phyloP scores from a whole-genome alignment of 2,797 vertebrate species.

The Malurus splendens region DNA sequence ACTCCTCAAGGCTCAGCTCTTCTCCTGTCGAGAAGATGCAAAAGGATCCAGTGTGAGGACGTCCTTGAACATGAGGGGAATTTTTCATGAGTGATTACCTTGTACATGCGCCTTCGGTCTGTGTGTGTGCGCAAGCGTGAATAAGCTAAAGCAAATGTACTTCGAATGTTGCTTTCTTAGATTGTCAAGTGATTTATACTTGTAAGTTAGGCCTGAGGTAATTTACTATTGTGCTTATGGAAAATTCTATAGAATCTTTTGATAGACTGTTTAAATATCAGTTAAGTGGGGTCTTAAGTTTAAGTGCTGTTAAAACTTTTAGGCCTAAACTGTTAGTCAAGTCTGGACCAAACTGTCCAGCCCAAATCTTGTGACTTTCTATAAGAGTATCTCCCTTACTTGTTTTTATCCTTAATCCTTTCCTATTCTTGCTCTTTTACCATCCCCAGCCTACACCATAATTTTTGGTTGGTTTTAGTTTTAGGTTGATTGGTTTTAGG shows the following conservation, averaged over 20 bases:
- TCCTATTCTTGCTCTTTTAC: background rate
- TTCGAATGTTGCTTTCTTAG: background rate
- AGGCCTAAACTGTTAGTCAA: background rate
- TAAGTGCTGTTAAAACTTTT: background rate
- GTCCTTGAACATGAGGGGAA: background rate
- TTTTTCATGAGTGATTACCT: background rate
- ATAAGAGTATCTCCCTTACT: background rate
- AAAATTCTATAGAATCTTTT: background rate
- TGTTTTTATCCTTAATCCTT: background rate
- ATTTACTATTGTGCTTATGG: background rate
- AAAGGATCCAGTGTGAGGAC: background rate
- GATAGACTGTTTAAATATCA: background rate
- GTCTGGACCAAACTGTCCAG: background rate
- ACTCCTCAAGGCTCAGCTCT: background rate
- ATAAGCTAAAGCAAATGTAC: background rate
- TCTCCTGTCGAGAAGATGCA: background rate
- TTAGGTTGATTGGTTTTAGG: background rate
- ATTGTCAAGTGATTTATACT: background rate
- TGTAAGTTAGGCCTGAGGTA: background rate
- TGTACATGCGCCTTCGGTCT: background rate
- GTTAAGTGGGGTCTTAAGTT: background rate
- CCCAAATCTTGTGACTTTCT: background rate
- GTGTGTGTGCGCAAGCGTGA: background rate
- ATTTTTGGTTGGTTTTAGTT: background rate
- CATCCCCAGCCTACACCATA: rapidly evolving